Evolutionary conservation across 2,113 vertebrate genomes (phyloP).

Genomic region (Eptesicus fuscus): DNA sequence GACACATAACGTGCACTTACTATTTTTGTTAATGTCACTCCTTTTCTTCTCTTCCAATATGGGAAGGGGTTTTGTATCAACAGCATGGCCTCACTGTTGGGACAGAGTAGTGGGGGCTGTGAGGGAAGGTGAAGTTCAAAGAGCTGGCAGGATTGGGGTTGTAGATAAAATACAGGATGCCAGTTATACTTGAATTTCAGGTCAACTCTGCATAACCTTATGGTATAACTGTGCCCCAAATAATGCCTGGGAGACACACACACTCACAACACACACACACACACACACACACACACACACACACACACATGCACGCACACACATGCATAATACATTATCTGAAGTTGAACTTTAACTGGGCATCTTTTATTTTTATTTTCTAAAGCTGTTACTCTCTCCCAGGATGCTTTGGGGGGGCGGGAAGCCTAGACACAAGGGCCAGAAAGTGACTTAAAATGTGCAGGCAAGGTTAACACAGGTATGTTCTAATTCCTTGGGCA

Average conservation of each 20-base stretch:
- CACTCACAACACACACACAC: neutral
- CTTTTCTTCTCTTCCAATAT: neutral
- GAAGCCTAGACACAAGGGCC: neutral
- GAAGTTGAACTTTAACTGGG: neutral
- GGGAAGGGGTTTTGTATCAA: neutral
- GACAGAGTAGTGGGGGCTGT: neutral
- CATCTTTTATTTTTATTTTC: constrained; percentile 18
- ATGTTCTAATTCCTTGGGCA: neutral
- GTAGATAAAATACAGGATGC: neutral
- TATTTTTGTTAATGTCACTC: neutral
- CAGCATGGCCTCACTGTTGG: neutral
- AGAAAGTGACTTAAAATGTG: neutral
- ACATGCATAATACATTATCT: neutral
- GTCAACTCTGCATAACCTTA: neutral
- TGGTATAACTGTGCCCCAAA: neutral
- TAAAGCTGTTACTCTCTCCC: neutral
- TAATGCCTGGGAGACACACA: neutral
- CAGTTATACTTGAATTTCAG: neutral
- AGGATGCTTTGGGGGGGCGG: neutral
- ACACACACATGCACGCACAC: neutral
- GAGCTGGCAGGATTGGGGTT: neutral
- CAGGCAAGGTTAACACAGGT: neutral
- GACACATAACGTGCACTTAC: neutral
- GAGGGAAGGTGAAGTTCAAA: neutral
- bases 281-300: neutral